Percentiles rank a stretch among this genome's conserved stretches.
Conservation (phyloP, 1,140 invertebrate species). For the Drosophila ogumai region DNA sequence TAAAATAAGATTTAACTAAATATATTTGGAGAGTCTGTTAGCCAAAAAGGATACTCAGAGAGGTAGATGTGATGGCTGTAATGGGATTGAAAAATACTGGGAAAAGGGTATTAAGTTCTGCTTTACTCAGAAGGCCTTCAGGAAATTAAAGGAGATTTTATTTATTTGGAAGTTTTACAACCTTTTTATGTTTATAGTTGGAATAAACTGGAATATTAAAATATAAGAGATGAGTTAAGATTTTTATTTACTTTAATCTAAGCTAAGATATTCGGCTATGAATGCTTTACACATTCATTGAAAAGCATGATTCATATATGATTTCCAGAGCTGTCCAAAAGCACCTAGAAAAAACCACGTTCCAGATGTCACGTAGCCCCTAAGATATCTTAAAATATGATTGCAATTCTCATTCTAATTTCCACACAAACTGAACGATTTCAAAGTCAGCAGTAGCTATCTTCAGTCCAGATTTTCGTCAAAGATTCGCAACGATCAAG, state of each 20-base stretch:
- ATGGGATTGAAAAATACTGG: neutral
- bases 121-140: neutral
- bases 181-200: neutral
- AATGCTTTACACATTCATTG: neutral
- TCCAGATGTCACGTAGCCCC: constrained; percentile 28
- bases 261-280: neutral
- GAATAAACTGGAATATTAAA: neutral
- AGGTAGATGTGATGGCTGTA: neutral
- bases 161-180: neutral
- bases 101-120: neutral
- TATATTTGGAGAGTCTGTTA: constrained; percentile 16
- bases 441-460: constrained; percentile 47
- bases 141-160: constrained; percentile 13
- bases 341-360: constrained; percentile 1
- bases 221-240: neutral
- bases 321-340: neutral
- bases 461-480: constrained; percentile 32
- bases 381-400: constrained; percentile 12
- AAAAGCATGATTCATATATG: constrained; percentile 1
- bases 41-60: constrained; percentile 1
- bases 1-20: constrained; percentile 36
- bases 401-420: constrained; percentile 68
- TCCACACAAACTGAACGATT: constrained; percentile 17
- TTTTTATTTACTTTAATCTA: neutral
- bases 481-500: constrained; percentile 51